These are phyloP conservation scores for Sturnus vulgaris DNA, from an alignment of 2,113 vertebrate genomes.

Conservation along the genomic window DNA sequence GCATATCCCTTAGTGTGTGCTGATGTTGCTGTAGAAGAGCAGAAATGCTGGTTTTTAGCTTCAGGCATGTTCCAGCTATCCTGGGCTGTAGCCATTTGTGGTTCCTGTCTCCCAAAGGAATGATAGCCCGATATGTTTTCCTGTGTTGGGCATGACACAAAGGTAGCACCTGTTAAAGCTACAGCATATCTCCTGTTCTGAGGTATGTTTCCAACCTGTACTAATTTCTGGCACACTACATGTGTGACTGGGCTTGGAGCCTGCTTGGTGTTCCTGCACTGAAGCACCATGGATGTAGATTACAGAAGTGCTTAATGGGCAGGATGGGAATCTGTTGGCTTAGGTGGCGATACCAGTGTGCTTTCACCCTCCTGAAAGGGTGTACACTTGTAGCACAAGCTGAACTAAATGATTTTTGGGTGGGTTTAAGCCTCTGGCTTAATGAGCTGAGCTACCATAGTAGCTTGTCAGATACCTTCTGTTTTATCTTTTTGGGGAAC, in stretches of 20 bases:
- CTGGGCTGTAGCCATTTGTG: conserved; percentile 60
- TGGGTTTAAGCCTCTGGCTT: conserved; percentile 51
- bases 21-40: conserved; percentile 58
- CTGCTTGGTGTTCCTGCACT: conserved; percentile 60
- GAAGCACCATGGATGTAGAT: conserved; percentile 23
- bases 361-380: conserved; percentile 34
- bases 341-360: conserved; percentile 35
- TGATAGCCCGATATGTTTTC: conserved; percentile 45
- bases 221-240: conserved; percentile 63
- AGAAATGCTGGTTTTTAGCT: conserved; percentile 58
- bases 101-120: conserved; percentile 50
- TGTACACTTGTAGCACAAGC: conserved; percentile 23
- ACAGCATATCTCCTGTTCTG: conserved; percentile 2
- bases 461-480: conserved; percentile 21
- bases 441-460: conserved; percentile 24
- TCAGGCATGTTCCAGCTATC: conserved; percentile 50
- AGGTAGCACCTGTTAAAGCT: conserved; percentile 54
- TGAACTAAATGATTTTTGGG: conserved; percentile 47
- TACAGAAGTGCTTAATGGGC: conserved; percentile 22
- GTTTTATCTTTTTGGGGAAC: conserved; percentile 24
- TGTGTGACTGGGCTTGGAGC: conserved; percentile 64
- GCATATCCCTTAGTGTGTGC: conserved; percentile 46
- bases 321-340: conserved; percentile 29
- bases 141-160: conserved; percentile 39
- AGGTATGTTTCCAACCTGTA: conserved; percentile 31